Evolutionary conservation across 2,797 vertebrate genomes (phyloP).

Genomic region (Buphagus erythrorhynchus): DNA sequence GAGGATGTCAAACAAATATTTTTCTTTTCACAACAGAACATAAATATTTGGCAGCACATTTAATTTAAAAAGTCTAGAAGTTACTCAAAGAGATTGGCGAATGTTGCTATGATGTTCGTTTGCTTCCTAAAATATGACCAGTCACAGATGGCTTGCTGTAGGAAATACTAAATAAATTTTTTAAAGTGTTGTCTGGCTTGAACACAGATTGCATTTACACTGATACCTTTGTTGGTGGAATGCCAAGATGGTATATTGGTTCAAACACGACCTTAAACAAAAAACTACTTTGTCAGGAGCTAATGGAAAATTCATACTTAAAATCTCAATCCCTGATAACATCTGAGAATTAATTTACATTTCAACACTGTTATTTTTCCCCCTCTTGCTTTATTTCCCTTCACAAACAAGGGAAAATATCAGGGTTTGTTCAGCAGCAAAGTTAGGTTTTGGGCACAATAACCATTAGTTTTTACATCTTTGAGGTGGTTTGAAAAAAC

Average conservation of each 20-base stretch:
- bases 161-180: slow-evolving; percentile 61
- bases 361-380: not conserved
- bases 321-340: slow-evolving; percentile 13
- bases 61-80: slow-evolving; percentile 34
- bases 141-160: slow-evolving; percentile 65
- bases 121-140: slow-evolving; percentile 70
- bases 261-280: slow-evolving; percentile 30
- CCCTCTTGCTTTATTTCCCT: not conserved
- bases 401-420: not conserved
- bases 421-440: not conserved
- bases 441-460: not conserved
- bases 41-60: slow-evolving; percentile 68
- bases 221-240: slow-evolving; percentile 49
- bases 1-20: slow-evolving; percentile 60
- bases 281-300: slow-evolving; percentile 8
- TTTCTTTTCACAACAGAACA: slow-evolving; percentile 67
- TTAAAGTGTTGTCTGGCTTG: slow-evolving; percentile 45
- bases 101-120: not conserved
- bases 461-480: not conserved
- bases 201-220: slow-evolving; percentile 46
- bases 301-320: slow-evolving; percentile 39
- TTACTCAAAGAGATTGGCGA: slow-evolving; percentile 35
- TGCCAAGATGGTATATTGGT: slow-evolving; percentile 23
- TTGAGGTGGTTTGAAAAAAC: not conserved
- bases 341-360: slow-evolving; percentile 28